A percentile compares a stretch with the other conserved stretches of the same genome.
phyloP scores from a whole-genome alignment of 92 coral and sea anemone species.

The Zoanthus gigantus region DNA sequence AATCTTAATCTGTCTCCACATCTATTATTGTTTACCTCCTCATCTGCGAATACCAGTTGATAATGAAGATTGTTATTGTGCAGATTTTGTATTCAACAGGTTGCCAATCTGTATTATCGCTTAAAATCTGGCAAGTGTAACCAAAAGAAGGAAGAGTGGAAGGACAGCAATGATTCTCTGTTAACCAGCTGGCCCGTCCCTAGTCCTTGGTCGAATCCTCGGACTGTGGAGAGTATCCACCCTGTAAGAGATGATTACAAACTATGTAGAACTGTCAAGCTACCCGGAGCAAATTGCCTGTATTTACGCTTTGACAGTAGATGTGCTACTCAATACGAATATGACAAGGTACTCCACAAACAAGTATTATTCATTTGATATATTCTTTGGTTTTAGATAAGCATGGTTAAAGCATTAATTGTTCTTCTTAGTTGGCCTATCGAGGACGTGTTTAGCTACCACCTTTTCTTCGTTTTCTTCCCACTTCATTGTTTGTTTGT shows the following conservation, averaged over 20 bases:
- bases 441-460: too few species aligned
- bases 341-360: slow-evolving; percentile 83
- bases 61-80: too few species aligned
- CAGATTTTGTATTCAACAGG: slow-evolving; percentile 48
- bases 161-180: not conserved
- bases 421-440: too few species aligned
- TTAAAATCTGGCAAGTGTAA: slow-evolving; percentile 50
- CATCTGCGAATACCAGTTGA: too few species aligned
- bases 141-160: slow-evolving; percentile 8
- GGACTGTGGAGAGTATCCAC: slow-evolving; percentile 86
- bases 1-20: too few species aligned
- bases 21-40: too few species aligned
- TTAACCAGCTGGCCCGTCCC: slow-evolving; percentile 66
- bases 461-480: too few species aligned
- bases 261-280: slow-evolving; percentile 70
- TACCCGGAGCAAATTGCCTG: slow-evolving; percentile 81
- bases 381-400: too few species aligned
- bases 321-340: slow-evolving; percentile 95
- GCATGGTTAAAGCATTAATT: too few species aligned
- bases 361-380: too few species aligned
- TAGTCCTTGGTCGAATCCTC: slow-evolving; percentile 82
- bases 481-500: too few species aligned
- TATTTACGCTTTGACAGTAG: slow-evolving; percentile 88
- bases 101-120: slow-evolving; percentile 70
- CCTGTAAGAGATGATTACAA: slow-evolving; percentile 92